phyloP scores from a whole-genome alignment of 2,113 vertebrate genomes.

The Echinops telfairi region DNA sequence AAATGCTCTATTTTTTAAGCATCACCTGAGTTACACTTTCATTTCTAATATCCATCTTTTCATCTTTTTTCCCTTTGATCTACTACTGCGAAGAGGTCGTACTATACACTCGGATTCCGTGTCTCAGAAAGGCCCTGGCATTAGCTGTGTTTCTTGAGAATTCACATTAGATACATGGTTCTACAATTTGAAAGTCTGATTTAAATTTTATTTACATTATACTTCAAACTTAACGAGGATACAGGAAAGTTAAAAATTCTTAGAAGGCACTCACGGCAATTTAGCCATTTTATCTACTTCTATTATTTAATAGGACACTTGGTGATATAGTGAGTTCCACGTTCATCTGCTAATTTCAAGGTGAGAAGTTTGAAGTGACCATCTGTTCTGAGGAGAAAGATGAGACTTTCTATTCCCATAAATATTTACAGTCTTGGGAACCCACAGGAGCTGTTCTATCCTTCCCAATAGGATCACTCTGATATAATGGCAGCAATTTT shows the following conservation, averaged over 20 bases:
- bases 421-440: too few species aligned
- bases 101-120: background rate
- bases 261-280: background rate
- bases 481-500: too few species aligned
- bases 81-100: background rate
- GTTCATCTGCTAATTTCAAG: too few species aligned
- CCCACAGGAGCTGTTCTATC: too few species aligned
- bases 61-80: background rate
- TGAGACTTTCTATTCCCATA: too few species aligned
- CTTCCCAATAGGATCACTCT: too few species aligned
- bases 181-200: background rate
- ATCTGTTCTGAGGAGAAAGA: too few species aligned
- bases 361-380: too few species aligned
- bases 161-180: background rate
- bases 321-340: too few species aligned
- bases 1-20: background rate
- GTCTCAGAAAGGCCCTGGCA: background rate
- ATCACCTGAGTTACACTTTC: background rate
- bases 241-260: constrained; percentile 2
- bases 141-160: background rate
- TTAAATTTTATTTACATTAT: constrained; percentile 21
- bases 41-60: background rate
- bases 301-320: background rate
- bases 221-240: background rate
- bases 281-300: background rate